A percentile compares a stretch with the other conserved stretches of the same genome.
Evolutionary conservation across 2,797 vertebrate genomes (phyloP).

Genomic region (Cheirogaleus major): DNA sequence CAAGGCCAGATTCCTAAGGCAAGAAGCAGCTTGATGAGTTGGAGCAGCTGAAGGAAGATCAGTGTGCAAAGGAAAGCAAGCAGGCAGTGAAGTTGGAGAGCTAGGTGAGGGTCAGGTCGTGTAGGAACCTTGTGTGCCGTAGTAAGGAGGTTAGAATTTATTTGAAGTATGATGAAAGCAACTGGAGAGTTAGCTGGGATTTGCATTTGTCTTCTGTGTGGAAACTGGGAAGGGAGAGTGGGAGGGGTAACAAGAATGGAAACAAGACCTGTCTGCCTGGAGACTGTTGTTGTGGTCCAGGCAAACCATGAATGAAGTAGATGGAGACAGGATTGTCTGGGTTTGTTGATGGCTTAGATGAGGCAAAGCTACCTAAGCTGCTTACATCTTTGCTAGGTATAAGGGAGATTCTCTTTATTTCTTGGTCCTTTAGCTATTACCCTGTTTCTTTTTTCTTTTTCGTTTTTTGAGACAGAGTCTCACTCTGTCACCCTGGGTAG

Average conservation of each 20-base stretch:
- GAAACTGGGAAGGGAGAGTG: not conserved
- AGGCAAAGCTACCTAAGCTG: not conserved
- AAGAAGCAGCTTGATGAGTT: not conserved
- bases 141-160: not conserved
- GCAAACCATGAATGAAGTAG: not conserved
- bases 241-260: not conserved
- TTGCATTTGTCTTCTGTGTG: not conserved
- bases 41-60: not conserved
- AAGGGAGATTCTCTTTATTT: not conserved
- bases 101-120: not conserved
- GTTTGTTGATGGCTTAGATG: not conserved
- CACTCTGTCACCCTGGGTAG: too few species aligned
- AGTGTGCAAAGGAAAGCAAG: not conserved
- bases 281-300: fast-evolving
- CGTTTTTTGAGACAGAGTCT: too few species aligned
- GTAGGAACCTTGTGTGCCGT: not conserved
- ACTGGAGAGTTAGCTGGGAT: not conserved
- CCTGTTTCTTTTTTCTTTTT: not conserved
- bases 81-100: not conserved
- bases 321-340: not conserved
- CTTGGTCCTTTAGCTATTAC: not conserved
- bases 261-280: not conserved
- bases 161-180: not conserved
- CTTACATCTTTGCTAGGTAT: not conserved
- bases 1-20: not conserved